phyloP scores from a whole-genome alignment of 1,140 invertebrate genomes.

The Monomorium pharaonis region DNA sequence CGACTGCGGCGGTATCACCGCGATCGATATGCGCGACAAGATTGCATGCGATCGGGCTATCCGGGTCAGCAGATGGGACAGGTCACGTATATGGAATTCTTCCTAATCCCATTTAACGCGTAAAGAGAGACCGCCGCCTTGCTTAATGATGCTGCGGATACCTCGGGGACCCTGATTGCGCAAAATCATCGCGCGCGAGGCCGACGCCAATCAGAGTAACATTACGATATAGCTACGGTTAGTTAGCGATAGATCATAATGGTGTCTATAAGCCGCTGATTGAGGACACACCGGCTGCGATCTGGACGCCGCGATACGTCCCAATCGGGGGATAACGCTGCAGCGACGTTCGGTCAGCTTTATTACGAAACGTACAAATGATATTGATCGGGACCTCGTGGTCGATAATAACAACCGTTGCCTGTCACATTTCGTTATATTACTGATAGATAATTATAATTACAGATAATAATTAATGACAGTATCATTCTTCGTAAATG shows the following conservation, averaged over 20 bases:
- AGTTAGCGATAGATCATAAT: conserved; percentile 52
- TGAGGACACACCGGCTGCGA: conserved; percentile 16
- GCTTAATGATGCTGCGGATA: conserved; percentile 7
- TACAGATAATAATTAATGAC: conserved; percentile 5
- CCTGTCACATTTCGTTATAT: conserved; percentile 6
- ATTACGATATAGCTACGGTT: conserved; percentile 44
- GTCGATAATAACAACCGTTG: not conserved
- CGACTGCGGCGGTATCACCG: conserved; percentile 31
- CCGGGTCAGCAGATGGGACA: conserved; percentile 13
- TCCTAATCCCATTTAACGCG: conserved; percentile 57
- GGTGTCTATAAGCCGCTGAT: conserved; percentile 46
- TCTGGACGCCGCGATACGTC: not conserved
- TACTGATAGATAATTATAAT: conserved; percentile 15
- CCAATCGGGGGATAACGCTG: conserved; percentile 15
- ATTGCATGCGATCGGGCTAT: conserved; percentile 31
- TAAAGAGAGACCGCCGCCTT: conserved; percentile 11
- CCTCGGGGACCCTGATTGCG: not conserved
- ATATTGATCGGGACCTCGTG: conserved; percentile 20
- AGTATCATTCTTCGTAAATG: not conserved
- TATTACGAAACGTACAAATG: conserved; percentile 45
- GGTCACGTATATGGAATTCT: conserved; percentile 28
- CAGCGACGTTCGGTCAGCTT: conserved; percentile 29
- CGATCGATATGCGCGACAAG: conserved; percentile 50
- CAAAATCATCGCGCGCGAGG: conserved; percentile 17
- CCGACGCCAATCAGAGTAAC: conserved; percentile 37